Base-by-base conservation (phyloP, 1,140 invertebrate genomes). In the Phymastichus coffea region DNA sequence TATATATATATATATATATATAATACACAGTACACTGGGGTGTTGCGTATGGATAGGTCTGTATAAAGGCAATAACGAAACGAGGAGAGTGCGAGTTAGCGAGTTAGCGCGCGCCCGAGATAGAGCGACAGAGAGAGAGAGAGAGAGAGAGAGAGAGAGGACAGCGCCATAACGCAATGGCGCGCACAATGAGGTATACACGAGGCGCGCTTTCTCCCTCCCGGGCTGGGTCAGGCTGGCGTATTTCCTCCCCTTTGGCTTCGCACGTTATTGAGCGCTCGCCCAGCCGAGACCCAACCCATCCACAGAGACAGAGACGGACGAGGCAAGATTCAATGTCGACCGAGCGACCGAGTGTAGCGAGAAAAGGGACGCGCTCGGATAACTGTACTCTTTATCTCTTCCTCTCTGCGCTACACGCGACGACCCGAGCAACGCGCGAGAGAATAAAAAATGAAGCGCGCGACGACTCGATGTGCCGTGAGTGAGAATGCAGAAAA, bases 201-300 rank as follows among this genome's bases (percentile, higher is more conserved):
- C 46, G 66, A 64, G 66, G 70, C 70, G 68, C 69, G 60, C 68
- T 69, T 68, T 70, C 66, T 54, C 63, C 57, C 61, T n/a, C n/a
- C n/a, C n/a, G n/a, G n/a, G n/a, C n/a, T n/a, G n/a, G n/a, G n/a
- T n/a, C n/a, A 44, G 65, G 14, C 35, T n/a, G 35, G 12, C 46
- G 65, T 70, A 68, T 74, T 75, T 76, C 73, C 73, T 77, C 75
- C 75, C 74, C 72, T 73, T 79, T 77, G 70, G 75, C 69, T 80
- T 80, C 76, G 78, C 77, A 79, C 77, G 74, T 80, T 80, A 80
- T 80, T 80, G 79, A 80, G 76, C 79, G 78, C 74, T 79, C 77
- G 77, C 73, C 74, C 75, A 78, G 75, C 75, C 77, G 71, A 78
- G 72, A 76, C 70, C 73, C 71, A 77, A 76, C 75, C 76, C 76